These are phyloP conservation scores for Eristalis arbustorum DNA, from an alignment of 2,888 invertebrate genomes.

Conservation along the genomic window DNA sequence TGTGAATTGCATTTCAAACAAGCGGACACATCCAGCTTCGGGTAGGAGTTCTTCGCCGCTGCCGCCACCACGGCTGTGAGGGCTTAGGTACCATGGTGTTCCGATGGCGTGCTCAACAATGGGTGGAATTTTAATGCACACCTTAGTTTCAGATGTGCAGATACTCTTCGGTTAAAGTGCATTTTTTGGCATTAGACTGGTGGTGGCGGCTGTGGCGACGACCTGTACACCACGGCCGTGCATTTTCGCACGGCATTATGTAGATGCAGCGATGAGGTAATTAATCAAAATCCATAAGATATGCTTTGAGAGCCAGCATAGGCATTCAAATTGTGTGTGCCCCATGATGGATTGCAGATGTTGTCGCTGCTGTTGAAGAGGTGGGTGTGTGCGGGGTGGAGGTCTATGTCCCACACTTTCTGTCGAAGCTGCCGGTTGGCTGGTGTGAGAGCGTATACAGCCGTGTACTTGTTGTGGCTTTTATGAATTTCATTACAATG, in stretches of 20 bases:
- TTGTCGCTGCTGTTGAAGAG: background rate
- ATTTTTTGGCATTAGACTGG: constrained; percentile 26
- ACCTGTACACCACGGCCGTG: constrained; percentile 13
- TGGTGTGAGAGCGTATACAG: background rate
- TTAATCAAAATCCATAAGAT: constrained; percentile 65
- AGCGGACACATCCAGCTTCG: constrained; percentile 22
- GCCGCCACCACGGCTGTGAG: background rate
- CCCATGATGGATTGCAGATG: constrained; percentile 43
- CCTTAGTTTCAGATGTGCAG: constrained; percentile 58
- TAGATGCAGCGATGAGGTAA: constrained; percentile 62
- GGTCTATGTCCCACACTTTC: constrained; percentile 41
- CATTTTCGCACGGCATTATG: constrained; percentile 68
- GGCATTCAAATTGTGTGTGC: constrained; percentile 47
- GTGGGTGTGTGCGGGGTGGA: background rate
- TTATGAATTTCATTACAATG: constrained; percentile 39
- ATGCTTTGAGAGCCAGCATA: constrained; percentile 49
- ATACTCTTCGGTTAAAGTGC: constrained; percentile 17
- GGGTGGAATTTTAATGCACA: constrained; percentile 66
- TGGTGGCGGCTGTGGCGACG: constrained; percentile 6
- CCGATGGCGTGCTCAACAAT: constrained; percentile 57
- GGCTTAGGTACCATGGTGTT: background rate
- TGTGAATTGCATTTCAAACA: constrained; percentile 48
- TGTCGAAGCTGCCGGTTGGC: background rate
- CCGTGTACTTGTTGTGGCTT: constrained; percentile 6
- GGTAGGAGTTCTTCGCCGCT: background rate